Evolutionary conservation across 2,888 invertebrate genomes (phyloP), one percentile per base, ranked within the genome.

Genomic region (Phengaris arion): DNA sequence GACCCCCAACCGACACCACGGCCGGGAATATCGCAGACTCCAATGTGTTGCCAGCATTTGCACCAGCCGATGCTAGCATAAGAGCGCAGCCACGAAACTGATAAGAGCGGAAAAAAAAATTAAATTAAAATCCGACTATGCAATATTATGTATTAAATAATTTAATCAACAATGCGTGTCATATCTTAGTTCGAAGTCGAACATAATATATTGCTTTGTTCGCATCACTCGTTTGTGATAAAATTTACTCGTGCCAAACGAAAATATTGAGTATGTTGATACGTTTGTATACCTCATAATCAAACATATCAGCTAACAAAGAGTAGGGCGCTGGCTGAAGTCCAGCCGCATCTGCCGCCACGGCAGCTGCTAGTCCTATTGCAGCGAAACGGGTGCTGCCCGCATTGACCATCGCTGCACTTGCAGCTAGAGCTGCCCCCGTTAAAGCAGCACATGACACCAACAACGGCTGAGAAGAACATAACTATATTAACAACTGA

Each of bases 321-420:
- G 90, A 89, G 82, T 89, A 90, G 6, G 90, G 89, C 77, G 87
- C 89, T 48, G 90, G 86, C 81, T 90, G 89, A 79, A 90, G 81
- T 9, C 88, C 90, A 5, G 83, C 85, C 59, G 88, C 86, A 85
- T 90, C 91, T 0, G 86, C 86, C 45, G 85, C 86, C 22, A 87
- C 87, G 5, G 89, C 90, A 13, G 76, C 82, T 2, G 83, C 86
- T 59, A 88, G 82, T 77, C 84, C 84, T 54, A 78, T 77, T 12
- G 79, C 82, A 0, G 79, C 69, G 76, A 81, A 8, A 73, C 79
- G 74, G 74, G 64, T 74, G 79, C 77, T 64, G 76, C 75, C 70
- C 78, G 75, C 76, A 77, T 70, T 15, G 72, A 76, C 78, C 75
- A 78, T 15, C 72, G 76, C 76, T 59, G 86, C 79, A 57, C 79